phyloP scores from a whole-genome alignment of 1,140 invertebrate genomes.

The Drosophila ananassae region DNA sequence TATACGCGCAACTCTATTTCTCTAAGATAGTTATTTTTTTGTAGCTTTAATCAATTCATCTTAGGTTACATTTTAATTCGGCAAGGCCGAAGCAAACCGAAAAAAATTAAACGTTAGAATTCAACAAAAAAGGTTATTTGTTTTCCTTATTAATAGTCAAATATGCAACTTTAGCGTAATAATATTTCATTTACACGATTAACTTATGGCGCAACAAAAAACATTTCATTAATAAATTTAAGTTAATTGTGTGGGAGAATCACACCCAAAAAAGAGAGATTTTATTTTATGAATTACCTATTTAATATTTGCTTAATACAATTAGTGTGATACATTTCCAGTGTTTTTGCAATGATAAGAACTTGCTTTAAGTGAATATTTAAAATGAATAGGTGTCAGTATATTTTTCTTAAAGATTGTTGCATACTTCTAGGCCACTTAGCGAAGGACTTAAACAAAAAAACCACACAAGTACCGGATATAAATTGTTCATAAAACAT shows the following conservation, averaged over 20 bases:
- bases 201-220: neutral
- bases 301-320: neutral
- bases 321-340: conserved; percentile 1
- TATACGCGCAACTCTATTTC: neutral
- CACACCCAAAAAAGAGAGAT: neutral
- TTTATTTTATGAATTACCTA: neutral
- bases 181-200: conserved; percentile 3
- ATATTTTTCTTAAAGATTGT: neutral
- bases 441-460: too few relatives aligned
- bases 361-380: neutral
- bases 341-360: neutral
- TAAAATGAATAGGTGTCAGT: neutral
- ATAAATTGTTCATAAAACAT: too few relatives aligned
- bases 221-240: neutral
- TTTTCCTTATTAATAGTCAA: conserved; percentile 13
- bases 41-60: neutral
- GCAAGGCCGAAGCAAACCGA: conserved; percentile 50
- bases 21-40: conserved; percentile 1
- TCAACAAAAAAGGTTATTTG: conserved; percentile 9
- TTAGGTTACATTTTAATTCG: conserved; percentile 50
- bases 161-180: neutral
- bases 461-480: too few relatives aligned
- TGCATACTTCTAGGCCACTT: too few relatives aligned
- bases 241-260: neutral
- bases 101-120: neutral